A percentile compares a stretch with the other conserved stretches of the same genome.
Evolutionary conservation across 30 jellyfish, hydroid and myxozoan genomes (phyloP).

Genomic region (Chironex yamaguchii): DNA sequence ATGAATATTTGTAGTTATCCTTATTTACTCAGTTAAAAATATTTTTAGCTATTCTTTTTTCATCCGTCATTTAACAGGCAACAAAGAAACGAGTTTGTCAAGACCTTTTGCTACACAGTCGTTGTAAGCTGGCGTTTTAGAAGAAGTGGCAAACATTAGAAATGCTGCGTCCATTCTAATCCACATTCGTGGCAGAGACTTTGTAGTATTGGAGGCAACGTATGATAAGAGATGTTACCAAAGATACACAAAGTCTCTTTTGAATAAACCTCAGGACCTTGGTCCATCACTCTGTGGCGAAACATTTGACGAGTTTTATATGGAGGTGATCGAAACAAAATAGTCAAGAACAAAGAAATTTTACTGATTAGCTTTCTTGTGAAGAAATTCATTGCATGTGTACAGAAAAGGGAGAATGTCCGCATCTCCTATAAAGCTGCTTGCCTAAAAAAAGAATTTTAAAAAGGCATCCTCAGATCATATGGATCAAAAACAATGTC

Average conservation of each 20-base stretch:
- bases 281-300: constrained; percentile 37
- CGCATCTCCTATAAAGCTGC: constrained; percentile 60
- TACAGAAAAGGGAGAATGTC: constrained; percentile 20
- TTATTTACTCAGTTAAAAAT: too few relatives aligned
- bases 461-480: constrained; percentile 53
- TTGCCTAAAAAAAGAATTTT: constrained; percentile 46
- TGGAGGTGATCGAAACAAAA: constrained; percentile 28
- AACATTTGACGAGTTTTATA: constrained; percentile 56
- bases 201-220: constrained; percentile 62
- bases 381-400: constrained; percentile 34
- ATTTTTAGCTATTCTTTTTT: too few relatives aligned
- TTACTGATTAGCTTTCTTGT: constrained; percentile 54
- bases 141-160: constrained; percentile 7
- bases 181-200: constrained; percentile 42
- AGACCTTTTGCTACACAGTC: constrained; percentile 41
- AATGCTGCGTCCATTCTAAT: constrained; percentile 24
- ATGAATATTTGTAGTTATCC: too few relatives aligned
- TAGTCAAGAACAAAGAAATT: constrained; percentile 31
- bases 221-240: constrained; percentile 61
- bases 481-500: constrained; percentile 49
- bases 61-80: background rate
- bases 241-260: constrained; percentile 43
- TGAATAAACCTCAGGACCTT: constrained; percentile 23
- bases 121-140: constrained; percentile 21
- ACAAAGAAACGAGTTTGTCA: constrained; percentile 45